Evolutionary conservation across 1,140 invertebrate species (phyloP).

Genomic region (Platyura marginata): DNA sequence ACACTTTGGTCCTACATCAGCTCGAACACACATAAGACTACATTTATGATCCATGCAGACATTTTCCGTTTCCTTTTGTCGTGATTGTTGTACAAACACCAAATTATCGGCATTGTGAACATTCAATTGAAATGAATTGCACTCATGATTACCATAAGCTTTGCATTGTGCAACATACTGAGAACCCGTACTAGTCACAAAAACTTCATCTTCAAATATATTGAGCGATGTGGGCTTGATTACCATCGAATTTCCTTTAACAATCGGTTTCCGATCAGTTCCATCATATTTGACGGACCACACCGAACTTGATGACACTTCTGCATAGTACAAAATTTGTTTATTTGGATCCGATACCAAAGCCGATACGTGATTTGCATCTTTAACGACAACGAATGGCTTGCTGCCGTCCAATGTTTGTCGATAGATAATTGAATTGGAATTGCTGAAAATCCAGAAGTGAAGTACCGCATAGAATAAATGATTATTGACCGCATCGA

Average conservation of each 20-base stretch:
- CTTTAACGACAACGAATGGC: constrained; percentile 17
- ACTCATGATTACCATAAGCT: constrained; percentile 25
- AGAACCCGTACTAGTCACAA: constrained; percentile 28
- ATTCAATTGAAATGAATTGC: constrained; percentile 24
- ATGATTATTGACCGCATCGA: constrained; percentile 29
- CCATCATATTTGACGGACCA: constrained; percentile 45
- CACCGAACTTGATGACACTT: constrained; percentile 37
- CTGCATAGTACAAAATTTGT: constrained; percentile 45
- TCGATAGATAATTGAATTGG: constrained; percentile 33
- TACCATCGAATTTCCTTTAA: constrained; percentile 24
- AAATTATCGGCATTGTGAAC: constrained; percentile 29
- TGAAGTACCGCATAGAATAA: constrained; percentile 35
- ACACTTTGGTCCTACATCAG: constrained; percentile 26
- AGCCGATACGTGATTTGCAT: constrained; percentile 36
- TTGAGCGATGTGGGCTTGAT: constrained; percentile 26
- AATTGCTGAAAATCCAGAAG: constrained; percentile 20
- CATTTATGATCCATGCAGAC: constrained; percentile 28
- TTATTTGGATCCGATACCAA: constrained; percentile 46
- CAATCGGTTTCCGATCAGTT: constrained; percentile 28
- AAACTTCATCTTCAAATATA: constrained; percentile 41
- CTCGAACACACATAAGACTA: constrained; percentile 31
- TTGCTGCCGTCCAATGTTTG: constrained; percentile 43
- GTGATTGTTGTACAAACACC: constrained; percentile 30
- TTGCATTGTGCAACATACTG: constrained; percentile 31
- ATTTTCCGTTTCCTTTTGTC: constrained; percentile 28